Evolutionary conservation across 1,140 invertebrate genomes (phyloP).

Genomic region (Hydropsyche tenuis): DNA sequence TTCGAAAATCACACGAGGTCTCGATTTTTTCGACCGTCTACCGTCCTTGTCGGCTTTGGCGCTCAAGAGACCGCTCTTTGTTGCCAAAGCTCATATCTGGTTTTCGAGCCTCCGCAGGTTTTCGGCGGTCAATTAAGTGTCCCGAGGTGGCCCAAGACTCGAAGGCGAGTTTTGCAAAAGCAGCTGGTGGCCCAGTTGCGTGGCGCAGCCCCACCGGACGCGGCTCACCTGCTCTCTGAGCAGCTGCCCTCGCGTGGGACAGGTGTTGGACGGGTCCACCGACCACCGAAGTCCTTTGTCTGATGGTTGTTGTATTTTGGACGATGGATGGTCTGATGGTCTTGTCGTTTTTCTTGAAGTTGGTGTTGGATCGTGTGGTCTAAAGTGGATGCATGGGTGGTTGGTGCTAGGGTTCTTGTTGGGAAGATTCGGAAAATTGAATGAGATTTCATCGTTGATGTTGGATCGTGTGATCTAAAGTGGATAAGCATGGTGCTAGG

Average conservation of each 20-base stretch:
- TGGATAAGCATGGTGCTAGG: not conserved
- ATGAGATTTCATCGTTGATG: not conserved
- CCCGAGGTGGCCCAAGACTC: not conserved
- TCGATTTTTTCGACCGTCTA: too few species aligned
- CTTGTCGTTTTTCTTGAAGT: not conserved
- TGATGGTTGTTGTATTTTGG: not conserved
- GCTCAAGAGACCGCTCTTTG: too few species aligned
- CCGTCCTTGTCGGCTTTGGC: too few species aligned
- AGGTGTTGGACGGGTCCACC: not conserved
- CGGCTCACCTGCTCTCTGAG: conserved; percentile 11
- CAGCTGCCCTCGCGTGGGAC: conserved; percentile 25
- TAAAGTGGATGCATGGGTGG: not conserved
- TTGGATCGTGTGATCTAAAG: not conserved
- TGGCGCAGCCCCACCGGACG: conserved; percentile 17
- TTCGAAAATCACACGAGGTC: too few species aligned
- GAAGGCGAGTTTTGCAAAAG: not conserved
- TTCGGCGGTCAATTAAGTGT: not conserved
- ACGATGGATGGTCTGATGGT: not conserved
- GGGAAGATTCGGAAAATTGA: too few species aligned
- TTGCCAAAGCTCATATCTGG: too few species aligned
- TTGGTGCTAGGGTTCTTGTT: not conserved
- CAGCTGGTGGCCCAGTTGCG: conserved; percentile 30
- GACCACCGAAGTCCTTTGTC: not conserved
- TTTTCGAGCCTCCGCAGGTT: conserved; percentile 4
- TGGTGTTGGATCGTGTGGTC: not conserved